Base-by-base conservation (phyloP, 1,140 invertebrate genomes). In the Tribolium castaneum region DNA sequence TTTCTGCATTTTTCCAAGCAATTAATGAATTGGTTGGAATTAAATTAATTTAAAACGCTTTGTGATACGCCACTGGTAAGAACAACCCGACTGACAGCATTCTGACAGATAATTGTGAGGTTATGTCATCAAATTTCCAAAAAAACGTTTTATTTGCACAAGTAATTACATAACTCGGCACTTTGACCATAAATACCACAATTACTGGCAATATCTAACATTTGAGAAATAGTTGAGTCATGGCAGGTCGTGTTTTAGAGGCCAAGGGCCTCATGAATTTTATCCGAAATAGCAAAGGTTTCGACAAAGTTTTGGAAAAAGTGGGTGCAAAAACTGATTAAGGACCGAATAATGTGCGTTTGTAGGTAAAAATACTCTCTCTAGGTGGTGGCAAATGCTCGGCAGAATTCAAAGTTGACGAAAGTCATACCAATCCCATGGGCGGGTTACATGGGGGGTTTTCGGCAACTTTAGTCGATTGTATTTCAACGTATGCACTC, bases 391-490 rank as follows among this genome's bases (percentile, higher is more conserved):
- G 95, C 6, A 87, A 87, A 12, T 92, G 93, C 82, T 87, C 89
- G 25, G 94, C 93, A 22, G 93, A 97, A 87, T 91, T 98, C 81
- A 91, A 90, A 82, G 91, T 99, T 0, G 88, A 88, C 0, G 86
- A 92, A 16, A 93, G 96, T 76, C 94, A 97, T 86, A 84, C 92
- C 0, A 98, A 98, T 86, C 81, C 88, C 14, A 88, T 87, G 54
- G 95, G 95, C 0, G 91, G 91, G 0, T 86, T 98, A 3, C 96
- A 98, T 88, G 96, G 96, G 49, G 96, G 96, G 9, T 92, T 95
- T 78, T 95, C 93, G 7, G 92, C 93, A 7, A 94, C 94, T 2
- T 83, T 98, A 10, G 91, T 98, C 6, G 97, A 98, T 87, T 89
- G 90, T 75, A 86, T 97, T 10, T 97, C 96, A 3, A 95, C 95